A percentile compares a stretch with the other conserved stretches of the same genome.
phyloP scores from a whole-genome alignment of 2,888 invertebrate species.

The Proisotoma minuta region DNA sequence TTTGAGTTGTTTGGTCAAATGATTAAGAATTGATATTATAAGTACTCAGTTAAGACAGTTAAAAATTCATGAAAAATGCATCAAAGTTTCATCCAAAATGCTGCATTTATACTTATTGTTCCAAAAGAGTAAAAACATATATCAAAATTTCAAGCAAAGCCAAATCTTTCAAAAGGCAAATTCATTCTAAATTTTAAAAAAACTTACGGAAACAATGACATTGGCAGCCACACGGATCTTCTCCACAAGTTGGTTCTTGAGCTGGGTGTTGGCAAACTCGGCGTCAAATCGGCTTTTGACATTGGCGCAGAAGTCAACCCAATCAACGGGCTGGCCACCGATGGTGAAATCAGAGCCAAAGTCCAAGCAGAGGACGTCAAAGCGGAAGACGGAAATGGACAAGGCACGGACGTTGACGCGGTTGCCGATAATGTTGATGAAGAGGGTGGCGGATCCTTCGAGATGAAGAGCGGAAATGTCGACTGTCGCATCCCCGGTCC shows the following conservation, averaged over 20 bases:
- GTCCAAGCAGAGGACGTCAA: conserved; percentile 11
- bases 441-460: conserved; percentile 20
- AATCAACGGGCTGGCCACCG: conserved; percentile 18
- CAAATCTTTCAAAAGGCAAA: not conserved
- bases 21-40: too few species aligned
- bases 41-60: too few species aligned
- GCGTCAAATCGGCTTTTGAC: conserved; percentile 19
- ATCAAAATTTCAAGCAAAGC: not conserved
- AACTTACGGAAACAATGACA: conserved; percentile 12
- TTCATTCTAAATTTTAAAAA: not conserved
- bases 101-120: too few species aligned
- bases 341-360: conserved; percentile 12
- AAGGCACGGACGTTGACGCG: conserved; percentile 18
- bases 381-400: conserved; percentile 15
- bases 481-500: conserved; percentile 12
- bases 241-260: not conserved
- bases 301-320: conserved; percentile 13
- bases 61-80: too few species aligned
- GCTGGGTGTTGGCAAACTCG: not conserved
- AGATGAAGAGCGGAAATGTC: conserved; percentile 7
- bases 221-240: conserved; percentile 15
- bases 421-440: conserved; percentile 31
- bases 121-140: too few species aligned
- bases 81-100: too few species aligned
- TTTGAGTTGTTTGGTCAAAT: too few species aligned